A percentile compares a stretch with the other conserved stretches of the same genome.
phyloP scores from a whole-genome alignment of 2,113 vertebrate genomes.

The Hiodon alosoides region DNA sequence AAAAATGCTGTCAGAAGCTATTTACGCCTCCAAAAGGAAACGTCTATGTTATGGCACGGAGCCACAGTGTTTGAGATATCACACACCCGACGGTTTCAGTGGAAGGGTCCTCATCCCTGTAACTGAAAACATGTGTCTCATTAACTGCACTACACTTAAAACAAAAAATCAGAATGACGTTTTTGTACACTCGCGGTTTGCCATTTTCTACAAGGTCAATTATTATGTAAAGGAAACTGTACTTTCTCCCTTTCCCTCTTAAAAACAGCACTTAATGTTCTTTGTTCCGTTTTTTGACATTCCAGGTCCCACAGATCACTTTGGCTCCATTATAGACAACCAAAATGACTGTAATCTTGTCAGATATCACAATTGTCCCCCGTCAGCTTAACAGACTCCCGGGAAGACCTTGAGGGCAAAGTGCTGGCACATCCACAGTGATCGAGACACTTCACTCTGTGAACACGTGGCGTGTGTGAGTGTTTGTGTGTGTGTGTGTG shows the following conservation, averaged over 20 bases:
- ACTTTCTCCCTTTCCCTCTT: too few relatives aligned
- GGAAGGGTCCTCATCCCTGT: not conserved
- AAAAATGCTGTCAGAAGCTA: slow-evolving; percentile 14
- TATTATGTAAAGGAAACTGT: too few relatives aligned
- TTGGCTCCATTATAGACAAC: not conserved
- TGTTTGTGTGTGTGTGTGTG: too few relatives aligned
- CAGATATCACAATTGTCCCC: not conserved
- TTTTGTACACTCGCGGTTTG: too few relatives aligned
- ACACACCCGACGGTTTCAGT: not conserved
- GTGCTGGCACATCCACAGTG: not conserved
- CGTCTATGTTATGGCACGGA: slow-evolving; percentile 18
- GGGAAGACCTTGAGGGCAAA: not conserved
- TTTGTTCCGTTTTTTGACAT: slow-evolving; percentile 1
- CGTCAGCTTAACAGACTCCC: not conserved
- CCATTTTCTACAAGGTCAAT: too few relatives aligned
- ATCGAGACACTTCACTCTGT: not conserved
- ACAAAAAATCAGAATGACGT: too few relatives aligned
- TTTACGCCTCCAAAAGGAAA: slow-evolving; percentile 19
- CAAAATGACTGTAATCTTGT: not conserved
- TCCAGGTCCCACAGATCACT: not conserved
- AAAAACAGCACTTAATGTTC: not conserved
- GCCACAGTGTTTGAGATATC: not conserved
- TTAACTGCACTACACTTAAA: too few relatives aligned
- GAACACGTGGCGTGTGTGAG: too few relatives aligned
- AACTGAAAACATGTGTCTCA: too few relatives aligned